Evolutionary conservation across 2,888 invertebrate species (phyloP), one percentile per base, ranked within the genome.

Genomic region (Anticlea derivata): DNA sequence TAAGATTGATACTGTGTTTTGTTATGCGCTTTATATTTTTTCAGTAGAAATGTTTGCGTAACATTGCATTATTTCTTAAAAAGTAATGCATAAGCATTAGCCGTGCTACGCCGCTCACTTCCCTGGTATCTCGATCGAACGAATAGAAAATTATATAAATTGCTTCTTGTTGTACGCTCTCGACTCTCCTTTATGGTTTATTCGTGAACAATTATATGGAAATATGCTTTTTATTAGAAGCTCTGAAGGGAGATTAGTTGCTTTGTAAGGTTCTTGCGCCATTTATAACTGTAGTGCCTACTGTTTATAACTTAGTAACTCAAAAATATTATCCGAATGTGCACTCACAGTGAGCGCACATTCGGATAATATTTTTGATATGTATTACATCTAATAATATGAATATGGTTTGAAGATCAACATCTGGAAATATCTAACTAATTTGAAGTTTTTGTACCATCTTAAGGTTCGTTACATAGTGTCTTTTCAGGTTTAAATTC

Each of bases 61-160:
- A 79, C 64, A 59, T 63, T 59, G 65, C 60, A 60, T 65, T 51
- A 50, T 54, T 50, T 68, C 62, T 69, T 73, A 78, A 78, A 78
- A 79, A 75, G 62, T 77, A 78, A 78, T 78, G 75, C 75, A 75
- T 77, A 77, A 70, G 74, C 75, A 80, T 80, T 79, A 80, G 72
- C 66, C 63, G 67, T 63, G 71, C 71, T 73, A 22, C 76, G 77
- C 45, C 57, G 43, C 44, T 56, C 57, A 47, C 57, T 54, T 47
- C 40, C 38, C 40, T 39, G 65, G 68, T 78, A 80, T 80, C 78
- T 77, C 71, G 67, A 80, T 81, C 75, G 78, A 77, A 81, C 74
- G 76, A 78, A 81, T 80, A 80, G 77, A 75, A 80, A 81, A 83
- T 80, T 80, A 80, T 77, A 81, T 80, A 80, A 83, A 81, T 82